Evolutionary conservation across 2,888 invertebrate genomes (phyloP).

Genomic region (Tuta absoluta): DNA sequence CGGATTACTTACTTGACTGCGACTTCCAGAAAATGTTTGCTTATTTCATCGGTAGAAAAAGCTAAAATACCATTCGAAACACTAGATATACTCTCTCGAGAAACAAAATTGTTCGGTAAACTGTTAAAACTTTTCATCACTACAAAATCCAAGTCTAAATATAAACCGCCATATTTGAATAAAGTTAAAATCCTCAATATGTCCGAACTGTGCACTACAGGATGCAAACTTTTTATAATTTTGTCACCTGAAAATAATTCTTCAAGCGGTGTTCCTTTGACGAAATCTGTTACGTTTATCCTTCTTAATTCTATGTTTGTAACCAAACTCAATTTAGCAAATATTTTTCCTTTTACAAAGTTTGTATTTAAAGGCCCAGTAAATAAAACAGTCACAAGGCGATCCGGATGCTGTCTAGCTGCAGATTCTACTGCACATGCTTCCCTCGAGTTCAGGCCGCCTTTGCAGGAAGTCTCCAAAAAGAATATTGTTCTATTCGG

Average conservation of each 20-base stretch:
- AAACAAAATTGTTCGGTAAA: not conserved
- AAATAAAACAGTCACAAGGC: conserved; percentile 71
- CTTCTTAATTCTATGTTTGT: not conserved
- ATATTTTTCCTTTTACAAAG: not conserved
- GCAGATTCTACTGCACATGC: conserved; percentile 85
- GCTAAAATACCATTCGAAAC: not conserved
- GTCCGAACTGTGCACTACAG: not conserved
- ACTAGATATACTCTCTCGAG: not conserved
- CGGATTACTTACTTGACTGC: not conserved
- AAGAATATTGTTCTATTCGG: conserved; percentile 65
- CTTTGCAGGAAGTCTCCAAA: conserved; percentile 83
- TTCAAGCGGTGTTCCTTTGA: not conserved
- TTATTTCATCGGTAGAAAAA: not conserved
- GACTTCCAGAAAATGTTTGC: not conserved
- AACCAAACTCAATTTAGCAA: not conserved
- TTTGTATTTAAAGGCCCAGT: conserved; percentile 23
- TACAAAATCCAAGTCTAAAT: not conserved
- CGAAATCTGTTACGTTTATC: not conserved
- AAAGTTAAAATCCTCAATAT: conserved; percentile 6
- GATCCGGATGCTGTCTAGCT: conserved; percentile 78
- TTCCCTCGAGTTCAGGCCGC: conserved; percentile 73
- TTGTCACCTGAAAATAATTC: not conserved
- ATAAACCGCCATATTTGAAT: conserved; percentile 1
- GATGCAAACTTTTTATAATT: not conserved
- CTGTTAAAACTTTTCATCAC: not conserved